These are phyloP conservation scores for Solenodon paradoxus DNA, from an alignment of 2,113 vertebrate genomes.

Conservation along the genomic window DNA sequence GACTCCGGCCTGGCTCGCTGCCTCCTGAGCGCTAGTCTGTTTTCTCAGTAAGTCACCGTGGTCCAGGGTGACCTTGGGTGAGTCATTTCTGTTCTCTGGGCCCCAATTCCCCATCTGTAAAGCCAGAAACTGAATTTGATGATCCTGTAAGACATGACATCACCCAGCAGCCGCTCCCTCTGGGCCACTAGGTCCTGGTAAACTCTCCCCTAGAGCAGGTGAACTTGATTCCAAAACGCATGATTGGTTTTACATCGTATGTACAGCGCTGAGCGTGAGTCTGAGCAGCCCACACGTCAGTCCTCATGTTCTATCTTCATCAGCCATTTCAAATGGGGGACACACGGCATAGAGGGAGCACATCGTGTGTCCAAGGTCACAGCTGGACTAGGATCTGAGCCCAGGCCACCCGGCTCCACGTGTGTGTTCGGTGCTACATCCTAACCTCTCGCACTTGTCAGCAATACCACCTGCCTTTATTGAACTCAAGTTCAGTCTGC, in stretches of 20 bases:
- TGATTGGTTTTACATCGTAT: not conserved
- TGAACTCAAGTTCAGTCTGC: not conserved
- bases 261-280: too few species aligned
- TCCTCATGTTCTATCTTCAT: not conserved
- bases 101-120: not conserved
- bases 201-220: not conserved
- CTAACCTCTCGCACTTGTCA: not conserved
- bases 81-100: not conserved
- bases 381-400: not conserved
- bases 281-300: not conserved
- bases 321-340: not conserved
- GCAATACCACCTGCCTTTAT: not conserved
- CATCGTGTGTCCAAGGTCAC: not conserved
- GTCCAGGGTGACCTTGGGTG: not conserved
- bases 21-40: not conserved
- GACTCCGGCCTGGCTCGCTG: not conserved
- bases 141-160: not conserved
- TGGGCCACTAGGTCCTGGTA: not conserved
- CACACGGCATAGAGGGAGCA: not conserved
- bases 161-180: not conserved
- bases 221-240: not conserved
- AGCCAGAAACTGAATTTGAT: not conserved
- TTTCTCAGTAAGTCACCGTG: not conserved
- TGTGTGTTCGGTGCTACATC: too few species aligned
- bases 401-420: too few species aligned